Base-by-base conservation (phyloP, 2,113 vertebrate species). In the Embiotoca jacksoni region DNA sequence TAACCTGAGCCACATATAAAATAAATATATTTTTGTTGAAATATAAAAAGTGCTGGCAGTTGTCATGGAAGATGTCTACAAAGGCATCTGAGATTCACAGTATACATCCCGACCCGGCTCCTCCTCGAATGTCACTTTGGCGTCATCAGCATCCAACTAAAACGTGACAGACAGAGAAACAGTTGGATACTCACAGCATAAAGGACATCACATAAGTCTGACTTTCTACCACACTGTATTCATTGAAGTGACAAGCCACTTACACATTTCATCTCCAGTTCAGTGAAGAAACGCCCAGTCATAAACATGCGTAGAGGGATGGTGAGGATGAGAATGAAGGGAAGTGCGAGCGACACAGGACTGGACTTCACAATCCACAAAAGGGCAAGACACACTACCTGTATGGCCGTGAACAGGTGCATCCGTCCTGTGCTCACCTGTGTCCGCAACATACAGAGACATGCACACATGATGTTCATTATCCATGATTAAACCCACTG, bases 371-470 rank as follows among this genome's bases (percentile, higher is more conserved):
- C 94, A 1, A 59, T 92, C 96, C 97, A 99, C 77, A 99, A 93
- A 67, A 92, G 1, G 0, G 16, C 95, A 0, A 99, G 94, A 75
- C 96, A 95, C 5, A 94, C 0, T 7, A 97, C 60, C 92, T 99
- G 98, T 63, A 95, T 96, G 55, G 83, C 31, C 0, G 98, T 99
- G 94, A 96, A 99, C 69, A 98, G 16, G 85, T 99, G 96, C 98
- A 99, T 99, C 75, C 96, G 94, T 90, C 94, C 95, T n/a, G 96
- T 97, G 88, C 92, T 96, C 74, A 99, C 97, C 98, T 99, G 92
- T 41, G 75, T 31, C 23, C 50, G 75, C 84, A 3, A 65, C n/a
- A 61, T 2, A 58, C 23, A 84, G 50, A 62, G 30, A 46, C 41
- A 6, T 14, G 33, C 2, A 69, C n/a, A 11, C 41, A 44, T 9